These are phyloP conservation scores for Semnornis frantzii DNA, from an alignment of 2,113 vertebrate species.

Conservation along the genomic window DNA sequence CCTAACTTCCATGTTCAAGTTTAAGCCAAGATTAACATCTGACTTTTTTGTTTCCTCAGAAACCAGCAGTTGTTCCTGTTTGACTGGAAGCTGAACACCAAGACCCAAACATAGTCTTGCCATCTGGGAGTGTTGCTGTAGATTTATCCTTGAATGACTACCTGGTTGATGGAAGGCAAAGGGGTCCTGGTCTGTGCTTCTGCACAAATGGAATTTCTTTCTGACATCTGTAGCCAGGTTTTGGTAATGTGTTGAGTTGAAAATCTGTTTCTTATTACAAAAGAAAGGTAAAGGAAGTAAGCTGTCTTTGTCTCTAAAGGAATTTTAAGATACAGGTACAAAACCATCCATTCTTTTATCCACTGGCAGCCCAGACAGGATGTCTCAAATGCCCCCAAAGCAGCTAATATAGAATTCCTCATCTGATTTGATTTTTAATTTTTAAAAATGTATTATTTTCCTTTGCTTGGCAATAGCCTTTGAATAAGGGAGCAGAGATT, in stretches of 20 bases:
- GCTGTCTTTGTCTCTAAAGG: not conserved
- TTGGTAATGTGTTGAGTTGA: not conserved
- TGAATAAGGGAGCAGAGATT: not conserved
- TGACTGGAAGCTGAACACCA: not conserved
- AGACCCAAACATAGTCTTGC: not conserved
- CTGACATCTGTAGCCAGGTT: not conserved
- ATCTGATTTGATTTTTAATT: not conserved
- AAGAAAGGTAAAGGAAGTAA: not conserved
- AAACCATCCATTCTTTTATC: not conserved
- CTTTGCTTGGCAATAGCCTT: not conserved
- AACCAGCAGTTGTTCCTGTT: not conserved
- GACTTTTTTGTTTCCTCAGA: not conserved
- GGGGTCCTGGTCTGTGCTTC: accelerated
- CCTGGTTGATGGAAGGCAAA: not conserved
- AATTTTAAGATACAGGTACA: not conserved
- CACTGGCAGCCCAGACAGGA: not conserved
- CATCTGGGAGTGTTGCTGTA: not conserved
- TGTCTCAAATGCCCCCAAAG: not conserved
- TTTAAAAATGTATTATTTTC: no score
- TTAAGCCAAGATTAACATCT: not conserved
- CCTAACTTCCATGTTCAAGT: not conserved
- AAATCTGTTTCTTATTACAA: not conserved
- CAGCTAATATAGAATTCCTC: not conserved
- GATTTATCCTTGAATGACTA: not conserved
- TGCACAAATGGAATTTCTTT: not conserved